Base-by-base conservation (phyloP, 2,113 vertebrate genomes). In the Phoenicopterus ruber region DNA sequence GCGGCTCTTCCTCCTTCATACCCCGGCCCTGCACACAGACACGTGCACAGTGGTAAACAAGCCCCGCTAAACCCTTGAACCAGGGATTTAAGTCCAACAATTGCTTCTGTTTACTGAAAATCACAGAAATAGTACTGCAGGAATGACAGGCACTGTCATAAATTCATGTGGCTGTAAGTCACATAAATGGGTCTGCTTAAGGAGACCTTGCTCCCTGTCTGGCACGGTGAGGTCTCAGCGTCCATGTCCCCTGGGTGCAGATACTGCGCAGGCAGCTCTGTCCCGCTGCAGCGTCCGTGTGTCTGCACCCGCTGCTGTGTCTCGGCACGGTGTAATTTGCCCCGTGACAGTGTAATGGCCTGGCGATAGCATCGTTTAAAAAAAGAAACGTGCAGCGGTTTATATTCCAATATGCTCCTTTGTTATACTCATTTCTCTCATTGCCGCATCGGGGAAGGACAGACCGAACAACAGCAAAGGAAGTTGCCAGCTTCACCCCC, bases 241-340 rank as follows among this genome's bases (percentile, higher is more conserved):
- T n/a, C 25, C 3, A 0, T 31, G 20, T 67, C 11, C 34, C 42
- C 21, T 18, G 42, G 4, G 7, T 24, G 42, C 1, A 0, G 50
- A 19, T 21, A 34, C 46, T 29, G 32, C 6, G 2, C 32, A 3
- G 52, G 50, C 44, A 44, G 50, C 36, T 89, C 49, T 49, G 86
- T 52, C 42, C 77, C 11, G 7, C 79, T 72, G 47, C 52, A 47
- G 36, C 16, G 3, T 26, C 72, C 5, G 0, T 13, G 26, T 31
- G 42, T 46, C 59, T 58, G 26, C 3, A 3, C 70, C 50, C 4
- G 0, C 32, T 20, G 40, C 52, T 40, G 50, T 47, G 46, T 57
- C 40, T 73, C 19, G 3, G 46, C 78, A 52, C 29, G 21, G 54
- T 3, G 25, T 24, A 36, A 14, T 58, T 85, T 86, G 62, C 17